These are phyloP conservation scores for Eulemur albifrons DNA, from an alignment of 2,797 vertebrate genomes.

Conservation along the genomic window DNA sequence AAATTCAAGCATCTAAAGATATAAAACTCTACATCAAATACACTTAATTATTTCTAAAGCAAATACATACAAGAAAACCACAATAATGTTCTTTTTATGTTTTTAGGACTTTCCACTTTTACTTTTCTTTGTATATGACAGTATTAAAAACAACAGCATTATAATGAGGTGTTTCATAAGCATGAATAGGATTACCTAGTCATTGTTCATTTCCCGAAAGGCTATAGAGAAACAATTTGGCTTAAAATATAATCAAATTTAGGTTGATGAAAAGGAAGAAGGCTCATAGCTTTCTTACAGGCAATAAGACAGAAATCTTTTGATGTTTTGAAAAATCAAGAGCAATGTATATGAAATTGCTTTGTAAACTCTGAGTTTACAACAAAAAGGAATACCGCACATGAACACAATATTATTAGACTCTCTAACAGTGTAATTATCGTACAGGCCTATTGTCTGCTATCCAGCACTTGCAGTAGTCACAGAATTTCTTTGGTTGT, in stretches of 20 bases:
- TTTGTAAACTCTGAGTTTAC: slow-evolving; percentile 22
- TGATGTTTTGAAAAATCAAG: slow-evolving; percentile 19
- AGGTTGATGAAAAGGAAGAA: slow-evolving; percentile 6
- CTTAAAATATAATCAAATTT: slow-evolving; percentile 19
- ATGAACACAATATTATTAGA: slow-evolving; percentile 37
- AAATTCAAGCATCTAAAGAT: slow-evolving; percentile 7
- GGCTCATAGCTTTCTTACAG: not conserved
- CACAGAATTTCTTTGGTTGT: slow-evolving; percentile 98
- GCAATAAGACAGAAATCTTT: not conserved
- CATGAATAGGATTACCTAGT: not conserved
- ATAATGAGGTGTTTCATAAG: not conserved
- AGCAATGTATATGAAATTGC: not conserved
- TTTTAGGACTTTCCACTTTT: not conserved
- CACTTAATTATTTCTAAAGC: not conserved
- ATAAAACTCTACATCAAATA: not conserved
- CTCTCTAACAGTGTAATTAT: slow-evolving; percentile 57
- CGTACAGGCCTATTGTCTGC: slow-evolving; percentile 98
- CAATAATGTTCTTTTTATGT: not conserved
- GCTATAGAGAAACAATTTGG: not conserved
- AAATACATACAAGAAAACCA: not conserved
- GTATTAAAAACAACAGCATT: not conserved
- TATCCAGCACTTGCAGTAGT: slow-evolving; percentile 99
- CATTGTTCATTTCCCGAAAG: not conserved
- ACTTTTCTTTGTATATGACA: not conserved
- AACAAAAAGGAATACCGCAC: not conserved